Evolutionary conservation across 2,888 invertebrate species (phyloP).

Genomic region (Philopedon plagiatum): DNA sequence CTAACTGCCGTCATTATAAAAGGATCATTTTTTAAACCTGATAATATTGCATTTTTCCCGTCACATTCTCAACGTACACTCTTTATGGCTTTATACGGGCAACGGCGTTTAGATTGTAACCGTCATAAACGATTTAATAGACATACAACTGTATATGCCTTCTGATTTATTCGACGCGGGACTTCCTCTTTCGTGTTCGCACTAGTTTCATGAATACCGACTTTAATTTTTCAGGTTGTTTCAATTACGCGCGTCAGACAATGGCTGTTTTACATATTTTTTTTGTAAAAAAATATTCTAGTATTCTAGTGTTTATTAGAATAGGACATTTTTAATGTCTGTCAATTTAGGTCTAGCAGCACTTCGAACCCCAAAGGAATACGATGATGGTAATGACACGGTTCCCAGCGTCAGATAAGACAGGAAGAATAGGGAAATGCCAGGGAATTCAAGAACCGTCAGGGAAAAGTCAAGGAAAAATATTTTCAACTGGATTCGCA

Average conservation of each 20-base stretch:
- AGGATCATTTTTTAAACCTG: slow-evolving; percentile 29
- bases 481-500: too few relatives aligned
- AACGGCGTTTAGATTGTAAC: slow-evolving; percentile 11
- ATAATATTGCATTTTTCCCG: slow-evolving; percentile 22
- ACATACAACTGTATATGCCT: slow-evolving; percentile 43
- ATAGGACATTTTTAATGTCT: background rate
- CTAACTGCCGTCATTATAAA: slow-evolving; percentile 33
- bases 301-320: slow-evolving; percentile 9
- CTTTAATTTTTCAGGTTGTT: slow-evolving; percentile 44
- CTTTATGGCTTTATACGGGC: background rate
- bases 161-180: slow-evolving; percentile 51
- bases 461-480: too few relatives aligned
- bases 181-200: slow-evolving; percentile 52
- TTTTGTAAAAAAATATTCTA: slow-evolving; percentile 35
- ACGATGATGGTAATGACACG: too few relatives aligned
- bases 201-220: slow-evolving; percentile 49
- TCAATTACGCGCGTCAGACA: slow-evolving; percentile 47
- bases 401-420: too few relatives aligned
- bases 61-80: slow-evolving; percentile 9
- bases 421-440: too few relatives aligned
- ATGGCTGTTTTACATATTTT: slow-evolving; percentile 43
- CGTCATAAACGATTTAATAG: slow-evolving; percentile 36
- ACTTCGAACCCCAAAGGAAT: too few relatives aligned
- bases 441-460: too few relatives aligned
- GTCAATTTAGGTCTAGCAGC: background rate